Conservation (phyloP, 2,888 invertebrate genomes). For the Trichopoda pennipes region DNA sequence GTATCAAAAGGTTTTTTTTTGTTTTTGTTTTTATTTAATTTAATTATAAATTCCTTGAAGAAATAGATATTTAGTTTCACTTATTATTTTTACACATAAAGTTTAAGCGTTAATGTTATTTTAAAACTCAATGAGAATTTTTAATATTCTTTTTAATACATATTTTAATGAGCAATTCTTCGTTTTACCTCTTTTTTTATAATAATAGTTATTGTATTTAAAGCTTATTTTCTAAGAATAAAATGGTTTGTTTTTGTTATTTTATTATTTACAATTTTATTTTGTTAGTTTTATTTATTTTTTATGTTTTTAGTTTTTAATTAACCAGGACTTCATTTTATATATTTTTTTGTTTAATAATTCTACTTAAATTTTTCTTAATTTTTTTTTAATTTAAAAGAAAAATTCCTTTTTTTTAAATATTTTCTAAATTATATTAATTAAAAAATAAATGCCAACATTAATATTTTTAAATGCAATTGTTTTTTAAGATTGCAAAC, state of each 20-base stretch:
- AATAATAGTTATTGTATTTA: conserved; percentile 19
- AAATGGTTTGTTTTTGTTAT: conserved; percentile 26
- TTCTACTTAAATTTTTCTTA: background rate
- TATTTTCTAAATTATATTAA: conserved; percentile 21
- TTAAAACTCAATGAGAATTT: background rate
- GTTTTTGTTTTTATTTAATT: too few relatives aligned
- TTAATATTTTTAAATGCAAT: conserved; percentile 60
- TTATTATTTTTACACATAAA: too few relatives aligned
- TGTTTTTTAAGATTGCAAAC: conserved; percentile 19
- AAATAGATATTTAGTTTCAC: too few relatives aligned
- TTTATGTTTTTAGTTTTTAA: conserved; percentile 40
- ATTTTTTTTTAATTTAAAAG: background rate
- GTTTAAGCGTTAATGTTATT: background rate
- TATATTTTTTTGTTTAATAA: background rate
- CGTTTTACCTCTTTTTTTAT: conserved; percentile 11
- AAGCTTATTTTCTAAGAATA: conserved; percentile 52
- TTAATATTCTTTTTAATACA: background rate
- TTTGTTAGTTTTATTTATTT: conserved; percentile 43
- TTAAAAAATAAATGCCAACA: conserved; percentile 61
- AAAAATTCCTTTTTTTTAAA: background rate
- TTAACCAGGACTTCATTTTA: conserved; percentile 49
- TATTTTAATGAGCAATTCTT: conserved; percentile 37
- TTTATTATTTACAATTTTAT: conserved; percentile 44
- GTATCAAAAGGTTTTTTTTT: too few relatives aligned
- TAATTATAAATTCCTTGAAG: too few relatives aligned